These are phyloP conservation scores for Drosophila vallismaia DNA, from an alignment of 2,888 invertebrate genomes.

Conservation along the genomic window DNA sequence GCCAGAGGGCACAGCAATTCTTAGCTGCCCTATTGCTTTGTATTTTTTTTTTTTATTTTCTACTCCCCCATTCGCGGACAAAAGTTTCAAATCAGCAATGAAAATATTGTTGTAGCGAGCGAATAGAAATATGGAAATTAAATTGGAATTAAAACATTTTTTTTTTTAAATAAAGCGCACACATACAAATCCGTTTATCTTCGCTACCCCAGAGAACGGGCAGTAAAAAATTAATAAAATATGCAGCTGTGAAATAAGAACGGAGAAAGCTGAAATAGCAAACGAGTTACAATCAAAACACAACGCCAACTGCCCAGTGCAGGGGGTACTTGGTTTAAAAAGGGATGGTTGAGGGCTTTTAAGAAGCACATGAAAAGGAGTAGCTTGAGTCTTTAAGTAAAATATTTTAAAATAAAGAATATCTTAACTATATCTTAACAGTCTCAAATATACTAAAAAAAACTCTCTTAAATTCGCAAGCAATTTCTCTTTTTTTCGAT, in stretches of 20 bases:
- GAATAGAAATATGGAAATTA: slow-evolving; percentile 53
- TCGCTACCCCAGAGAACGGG: slow-evolving; percentile 8
- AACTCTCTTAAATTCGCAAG: too few relatives aligned
- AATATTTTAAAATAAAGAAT: too few relatives aligned
- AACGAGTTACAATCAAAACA: slow-evolving; percentile 52
- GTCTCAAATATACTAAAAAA: too few relatives aligned
- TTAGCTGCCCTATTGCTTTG: background rate
- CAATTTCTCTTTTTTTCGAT: background rate
- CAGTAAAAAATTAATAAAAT: slow-evolving; percentile 48
- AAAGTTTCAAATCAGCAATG: slow-evolving; percentile 27
- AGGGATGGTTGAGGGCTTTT: background rate
- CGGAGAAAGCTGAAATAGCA: slow-evolving; percentile 45
- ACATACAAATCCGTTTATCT: slow-evolving; percentile 7
- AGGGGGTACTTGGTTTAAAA: background rate
- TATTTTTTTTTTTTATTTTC: background rate
- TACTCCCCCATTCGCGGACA: background rate
- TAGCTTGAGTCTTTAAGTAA: too few relatives aligned
- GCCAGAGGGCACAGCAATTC: background rate
- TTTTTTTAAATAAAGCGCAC: slow-evolving; percentile 20
- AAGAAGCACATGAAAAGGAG: background rate
- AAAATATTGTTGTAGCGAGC: slow-evolving; percentile 30
- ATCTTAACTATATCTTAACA: too few relatives aligned
- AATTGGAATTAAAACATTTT: slow-evolving; percentile 52
- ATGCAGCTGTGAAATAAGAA: slow-evolving; percentile 42
- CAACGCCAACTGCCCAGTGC: slow-evolving; percentile 31